Conservation (phyloP, 2,113 vertebrate species). For the Caranx melampygus region DNA sequence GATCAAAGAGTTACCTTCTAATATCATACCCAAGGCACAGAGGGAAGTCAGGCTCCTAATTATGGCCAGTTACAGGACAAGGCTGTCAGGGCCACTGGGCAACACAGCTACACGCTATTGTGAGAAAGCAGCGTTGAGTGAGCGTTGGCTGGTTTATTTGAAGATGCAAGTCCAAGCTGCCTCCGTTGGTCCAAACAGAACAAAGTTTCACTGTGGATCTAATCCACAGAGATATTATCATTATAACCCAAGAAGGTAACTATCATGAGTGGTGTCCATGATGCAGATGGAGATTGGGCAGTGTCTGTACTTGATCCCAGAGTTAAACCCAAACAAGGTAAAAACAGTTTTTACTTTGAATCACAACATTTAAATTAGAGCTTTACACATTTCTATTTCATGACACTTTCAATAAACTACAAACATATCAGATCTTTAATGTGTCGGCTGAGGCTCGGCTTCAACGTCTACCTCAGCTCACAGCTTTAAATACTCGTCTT, state of each 20-base stretch:
- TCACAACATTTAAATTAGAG: too few species aligned
- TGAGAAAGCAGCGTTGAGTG: background rate
- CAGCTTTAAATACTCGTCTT: too few species aligned
- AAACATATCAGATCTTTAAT: too few species aligned
- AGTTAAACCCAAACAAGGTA: too few species aligned
- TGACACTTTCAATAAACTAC: too few species aligned
- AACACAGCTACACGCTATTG: background rate
- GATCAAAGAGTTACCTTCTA: constrained; percentile 23
- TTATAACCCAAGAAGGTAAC: background rate
- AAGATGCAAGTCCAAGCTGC: background rate
- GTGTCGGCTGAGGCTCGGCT: too few species aligned
- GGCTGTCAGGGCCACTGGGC: background rate
- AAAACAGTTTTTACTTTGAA: too few species aligned
- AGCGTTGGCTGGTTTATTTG: background rate
- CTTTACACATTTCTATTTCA: too few species aligned
- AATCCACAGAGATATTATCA: background rate
- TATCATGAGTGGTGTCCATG: constrained; percentile 12
- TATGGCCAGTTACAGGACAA: background rate
- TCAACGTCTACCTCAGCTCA: too few species aligned
- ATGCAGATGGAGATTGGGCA: background rate
- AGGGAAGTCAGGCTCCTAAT: background rate
- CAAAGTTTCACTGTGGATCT: background rate
- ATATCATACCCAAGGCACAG: background rate
- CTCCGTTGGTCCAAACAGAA: background rate
- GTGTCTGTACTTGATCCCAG: background rate